Base-by-base conservation (phyloP, 1,140 invertebrate genomes). In the Panagrolaimus sp. region DNA sequence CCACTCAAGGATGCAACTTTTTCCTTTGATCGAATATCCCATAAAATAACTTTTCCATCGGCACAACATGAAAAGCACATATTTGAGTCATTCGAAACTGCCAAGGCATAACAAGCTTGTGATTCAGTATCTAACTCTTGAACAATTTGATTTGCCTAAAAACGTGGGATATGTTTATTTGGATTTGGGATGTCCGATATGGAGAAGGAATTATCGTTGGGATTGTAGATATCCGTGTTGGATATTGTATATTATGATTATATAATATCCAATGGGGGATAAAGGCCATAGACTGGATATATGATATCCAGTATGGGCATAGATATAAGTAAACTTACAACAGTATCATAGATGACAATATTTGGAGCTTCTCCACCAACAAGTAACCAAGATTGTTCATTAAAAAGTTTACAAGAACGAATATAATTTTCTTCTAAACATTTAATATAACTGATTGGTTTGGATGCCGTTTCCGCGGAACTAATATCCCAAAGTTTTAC, bases 301-400 rank as follows among this genome's bases (percentile, higher is more conserved):
- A n/a, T n/a, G n/a, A n/a, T n/a, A n/a, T n/a, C n/a, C n/a, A n/a
- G n/a, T n/a, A n/a, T n/a, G n/a, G n/a, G n/a, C n/a, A 38, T 38
- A 38, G 7, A 7, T 4, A 38, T 38, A 38, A 38, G 32, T 38
- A n/a, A n/a, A 38, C 32, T 38, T 38, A 38, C 32, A 38, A 7
- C 32, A 38, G 32, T 64, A 85, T 98, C 94, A 92, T 93, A 98
- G 80, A 98, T 96, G 52, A 91, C 93, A 58, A 98, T 87, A 78
- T 93, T 95, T 70, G 90, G 92, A 8, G 94, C 93, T 86, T 98
- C 95, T 1, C 94, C 94, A 62, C 95, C 95, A 17, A 98, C 94
- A 73, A 98, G 94, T 48, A 98, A 84, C 17, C 94, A 97, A 70
- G 93, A 88, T 1, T 92, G 92, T 86, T 98, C 94, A 17, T 94